phyloP scores from a whole-genome alignment of 2,113 vertebrate genomes.

The cattle (Bos taurus) region ARS-UCD2.0 NC_037342.1:73314501-73315000 shows the following conservation, averaged over 20 bases:
- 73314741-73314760: background rate
- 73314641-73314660: background rate
- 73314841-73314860: background rate
- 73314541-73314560: background rate
- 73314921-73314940: background rate
- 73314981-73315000: background rate
- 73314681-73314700: background rate
- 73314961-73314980: background rate
- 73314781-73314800: background rate
- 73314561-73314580: background rate
- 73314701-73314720: background rate
- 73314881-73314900: background rate
- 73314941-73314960: background rate
- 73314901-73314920: background rate
- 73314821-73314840: background rate
- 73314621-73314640: background rate
- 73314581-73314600: background rate
- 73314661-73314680: background rate
- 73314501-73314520: background rate
- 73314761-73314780: background rate
- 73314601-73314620: background rate
- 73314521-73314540: background rate
- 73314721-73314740: background rate
- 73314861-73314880: background rate
- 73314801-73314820: background rate